A percentile compares a stretch with the other conserved stretches of the same genome.
Conservation (phyloP, 2,113 vertebrate species). For the Crocuta crocuta region DNA sequence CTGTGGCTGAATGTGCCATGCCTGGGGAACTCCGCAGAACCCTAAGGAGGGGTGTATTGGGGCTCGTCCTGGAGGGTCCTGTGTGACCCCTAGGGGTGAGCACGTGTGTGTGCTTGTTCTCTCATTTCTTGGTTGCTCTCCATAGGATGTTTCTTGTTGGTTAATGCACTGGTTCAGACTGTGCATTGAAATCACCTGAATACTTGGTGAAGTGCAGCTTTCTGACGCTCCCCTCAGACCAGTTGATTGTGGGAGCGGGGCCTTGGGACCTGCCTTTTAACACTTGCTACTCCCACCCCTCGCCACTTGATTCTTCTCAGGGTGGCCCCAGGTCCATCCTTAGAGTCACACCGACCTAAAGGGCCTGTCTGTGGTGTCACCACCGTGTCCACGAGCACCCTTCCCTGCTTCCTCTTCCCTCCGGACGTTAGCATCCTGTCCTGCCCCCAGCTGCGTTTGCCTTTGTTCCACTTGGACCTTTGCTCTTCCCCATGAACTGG, state of each 20-base stretch:
- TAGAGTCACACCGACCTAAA: neutral
- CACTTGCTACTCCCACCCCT: neutral
- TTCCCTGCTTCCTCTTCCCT: fast-evolving
- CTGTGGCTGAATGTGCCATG: neutral
- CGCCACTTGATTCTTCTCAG: neutral
- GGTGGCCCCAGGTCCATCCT: too few relatives aligned
- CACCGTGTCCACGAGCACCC: fast-evolving
- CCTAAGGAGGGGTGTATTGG: fast-evolving
- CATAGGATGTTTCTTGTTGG: neutral
- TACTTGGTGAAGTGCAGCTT: constrained; percentile 5
- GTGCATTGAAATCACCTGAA: neutral
- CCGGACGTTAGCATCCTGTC: fast-evolving
- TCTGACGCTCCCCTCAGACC: neutral
- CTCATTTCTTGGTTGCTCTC: neutral
- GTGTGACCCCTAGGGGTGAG: neutral
- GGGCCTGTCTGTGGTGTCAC: neutral
- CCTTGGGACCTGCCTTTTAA: neutral
- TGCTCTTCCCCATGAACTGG: fast-evolving
- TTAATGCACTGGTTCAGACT: neutral
- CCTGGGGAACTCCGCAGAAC: neutral
- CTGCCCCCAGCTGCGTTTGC: fast-evolving
- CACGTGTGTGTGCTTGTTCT: neutral
- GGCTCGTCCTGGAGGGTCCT: neutral
- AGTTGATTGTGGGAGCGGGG: neutral
- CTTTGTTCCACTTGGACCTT: fast-evolving